These are phyloP conservation scores for Pocillopora damicornis DNA, from an alignment of 64 coral and sea anemone species.

Conservation along the genomic window DNA sequence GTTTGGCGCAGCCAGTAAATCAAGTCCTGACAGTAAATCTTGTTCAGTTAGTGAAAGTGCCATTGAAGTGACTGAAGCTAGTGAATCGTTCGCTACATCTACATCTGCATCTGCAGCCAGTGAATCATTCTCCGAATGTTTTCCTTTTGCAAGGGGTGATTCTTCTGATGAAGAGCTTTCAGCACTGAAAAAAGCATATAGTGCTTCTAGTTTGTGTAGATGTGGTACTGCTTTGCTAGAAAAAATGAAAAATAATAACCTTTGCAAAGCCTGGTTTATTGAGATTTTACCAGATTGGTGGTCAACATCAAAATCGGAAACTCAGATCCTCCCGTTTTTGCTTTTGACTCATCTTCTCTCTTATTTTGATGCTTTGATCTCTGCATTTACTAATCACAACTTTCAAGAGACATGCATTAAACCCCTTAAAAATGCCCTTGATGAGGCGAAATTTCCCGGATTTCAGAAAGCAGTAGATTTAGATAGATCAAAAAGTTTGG, in stretches of 20 bases:
- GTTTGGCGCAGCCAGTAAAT: too few relatives aligned
- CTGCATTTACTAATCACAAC: neutral
- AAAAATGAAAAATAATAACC: neutral
- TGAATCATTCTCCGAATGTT: neutral
- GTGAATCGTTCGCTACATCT: too few relatives aligned
- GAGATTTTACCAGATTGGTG: slow-evolving; percentile 57
- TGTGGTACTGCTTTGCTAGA: neutral
- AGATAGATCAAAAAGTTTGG: neutral
- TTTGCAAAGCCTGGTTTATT: slow-evolving; percentile 34
- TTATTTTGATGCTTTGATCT: neutral
- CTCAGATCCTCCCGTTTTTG: neutral
- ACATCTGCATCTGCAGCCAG: too few relatives aligned
- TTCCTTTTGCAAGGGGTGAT: too few relatives aligned
- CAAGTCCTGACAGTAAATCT: too few relatives aligned
- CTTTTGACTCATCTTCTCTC: slow-evolving; percentile 26
- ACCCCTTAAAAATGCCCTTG: neutral
- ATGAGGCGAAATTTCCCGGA: neutral
- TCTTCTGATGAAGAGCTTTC: too few relatives aligned
- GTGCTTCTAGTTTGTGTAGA: neutral
- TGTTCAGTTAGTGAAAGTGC: too few relatives aligned
- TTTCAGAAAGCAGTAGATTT: neutral
- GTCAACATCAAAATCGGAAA: neutral
- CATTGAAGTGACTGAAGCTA: too few relatives aligned
- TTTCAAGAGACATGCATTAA: neutral
- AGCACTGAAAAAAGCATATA: too few relatives aligned